phyloP scores from a whole-genome alignment of 2,113 vertebrate genomes.

The Thomomys bottae region DNA sequence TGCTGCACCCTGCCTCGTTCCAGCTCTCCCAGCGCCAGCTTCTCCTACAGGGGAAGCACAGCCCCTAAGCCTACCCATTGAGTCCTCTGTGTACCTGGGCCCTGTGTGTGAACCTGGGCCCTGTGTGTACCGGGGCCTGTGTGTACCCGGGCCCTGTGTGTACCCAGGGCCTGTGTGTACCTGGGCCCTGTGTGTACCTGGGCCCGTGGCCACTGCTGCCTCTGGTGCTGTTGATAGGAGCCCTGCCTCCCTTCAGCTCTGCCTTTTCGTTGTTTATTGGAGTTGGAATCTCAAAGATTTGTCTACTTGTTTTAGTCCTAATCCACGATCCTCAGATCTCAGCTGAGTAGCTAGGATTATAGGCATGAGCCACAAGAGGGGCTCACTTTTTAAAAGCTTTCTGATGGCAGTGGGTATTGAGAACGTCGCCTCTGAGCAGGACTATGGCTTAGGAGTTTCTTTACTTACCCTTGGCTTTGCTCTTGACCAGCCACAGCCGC shows the following conservation, averaged over 20 bases:
- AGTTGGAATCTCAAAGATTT: too few species aligned
- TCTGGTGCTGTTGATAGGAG: background rate
- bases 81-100: too few species aligned
- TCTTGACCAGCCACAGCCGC: slow-evolving; percentile 64
- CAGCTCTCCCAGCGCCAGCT: background rate
- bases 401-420: slow-evolving; percentile 25
- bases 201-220: background rate
- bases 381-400: slow-evolving; percentile 43
- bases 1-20: background rate
- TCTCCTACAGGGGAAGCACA: background rate
- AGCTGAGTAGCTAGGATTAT: too few species aligned
- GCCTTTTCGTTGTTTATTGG: too few species aligned
- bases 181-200: too few species aligned
- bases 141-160: too few species aligned
- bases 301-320: too few species aligned
- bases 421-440: slow-evolving; percentile 55
- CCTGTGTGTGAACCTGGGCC: too few species aligned
- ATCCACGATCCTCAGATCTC: too few species aligned
- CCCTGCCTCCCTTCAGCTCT: background rate
- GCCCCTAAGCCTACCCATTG: accelerated
- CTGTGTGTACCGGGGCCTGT: too few species aligned
- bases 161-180: too few species aligned
- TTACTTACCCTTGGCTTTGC: background rate
- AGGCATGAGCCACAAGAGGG: too few species aligned
- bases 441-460: slow-evolving; percentile 57